Evolutionary conservation across 2,888 invertebrate species (phyloP).

Genomic region (Theodoxus fluviatilis): DNA sequence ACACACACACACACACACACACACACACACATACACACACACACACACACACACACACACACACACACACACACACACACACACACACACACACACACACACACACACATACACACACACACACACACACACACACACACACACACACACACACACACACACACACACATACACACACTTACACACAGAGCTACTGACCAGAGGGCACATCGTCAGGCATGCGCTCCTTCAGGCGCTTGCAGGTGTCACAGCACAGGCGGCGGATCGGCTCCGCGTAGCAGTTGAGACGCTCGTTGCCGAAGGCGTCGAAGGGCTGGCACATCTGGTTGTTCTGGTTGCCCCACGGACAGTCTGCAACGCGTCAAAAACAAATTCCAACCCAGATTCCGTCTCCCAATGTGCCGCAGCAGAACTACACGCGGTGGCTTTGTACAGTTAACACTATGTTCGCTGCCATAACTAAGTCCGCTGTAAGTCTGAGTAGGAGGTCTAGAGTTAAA

Average conservation of each 20-base stretch:
- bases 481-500: too few relatives aligned
- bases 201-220: constrained; percentile 27
- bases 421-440: neutral
- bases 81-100: constrained; percentile 10
- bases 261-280: constrained; percentile 45
- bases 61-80: constrained; percentile 10
- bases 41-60: too few relatives aligned
- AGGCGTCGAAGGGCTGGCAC: constrained; percentile 42
- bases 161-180: constrained; percentile 14
- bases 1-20: too few relatives aligned
- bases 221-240: constrained; percentile 38
- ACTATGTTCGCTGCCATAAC: too few relatives aligned
- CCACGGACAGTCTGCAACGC: constrained; percentile 50
- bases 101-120: constrained; percentile 11
- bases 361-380: neutral
- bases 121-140: constrained; percentile 14
- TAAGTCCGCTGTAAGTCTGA: too few relatives aligned
- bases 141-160: constrained; percentile 21
- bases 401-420: neutral
- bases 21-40: too few relatives aligned
- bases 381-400: neutral
- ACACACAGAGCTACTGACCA: constrained; percentile 13
- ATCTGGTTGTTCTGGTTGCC: constrained; percentile 49
- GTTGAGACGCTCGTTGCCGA: constrained; percentile 40
- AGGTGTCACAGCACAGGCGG: constrained; percentile 48